phyloP scores from a whole-genome alignment of 2,113 vertebrate genomes.

The Pelvicachromis taeniatus region DNA sequence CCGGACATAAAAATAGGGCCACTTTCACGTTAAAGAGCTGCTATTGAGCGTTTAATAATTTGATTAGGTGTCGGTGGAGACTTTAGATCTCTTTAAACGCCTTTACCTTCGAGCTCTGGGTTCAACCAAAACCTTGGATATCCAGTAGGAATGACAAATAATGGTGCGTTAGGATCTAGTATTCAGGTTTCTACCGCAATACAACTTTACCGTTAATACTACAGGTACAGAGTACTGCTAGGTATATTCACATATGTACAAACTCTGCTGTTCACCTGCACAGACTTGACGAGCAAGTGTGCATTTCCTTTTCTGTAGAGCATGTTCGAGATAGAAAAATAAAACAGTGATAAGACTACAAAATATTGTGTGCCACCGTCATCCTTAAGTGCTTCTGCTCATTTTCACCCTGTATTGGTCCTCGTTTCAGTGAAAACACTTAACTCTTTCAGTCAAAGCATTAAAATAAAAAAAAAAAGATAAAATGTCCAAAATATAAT shows the following conservation, averaged over 20 bases:
- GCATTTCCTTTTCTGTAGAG: constrained; percentile 15
- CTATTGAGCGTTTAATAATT: not conserved
- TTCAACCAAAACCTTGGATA: constrained; percentile 24
- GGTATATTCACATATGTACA: constrained; percentile 70
- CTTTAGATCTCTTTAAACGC: not conserved
- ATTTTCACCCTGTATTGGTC: constrained; percentile 19
- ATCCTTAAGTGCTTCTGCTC: constrained; percentile 17
- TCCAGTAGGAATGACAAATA: constrained; percentile 35
- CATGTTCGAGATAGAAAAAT: constrained; percentile 57
- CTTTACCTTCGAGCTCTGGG: not conserved
- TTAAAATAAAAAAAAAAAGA: constrained; percentile 16
- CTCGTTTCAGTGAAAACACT: constrained; percentile 14
- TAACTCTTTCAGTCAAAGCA: constrained; percentile 39
- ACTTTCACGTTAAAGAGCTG: constrained; percentile 28
- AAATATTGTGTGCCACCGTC: constrained; percentile 29
- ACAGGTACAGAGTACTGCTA: constrained; percentile 46
- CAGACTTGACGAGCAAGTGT: constrained; percentile 20
- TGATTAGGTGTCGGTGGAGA: not conserved
- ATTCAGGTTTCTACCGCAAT: constrained; percentile 54
- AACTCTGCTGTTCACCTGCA: constrained; percentile 1
- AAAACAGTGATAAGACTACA: constrained; percentile 57
- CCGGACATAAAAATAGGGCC: not conserved
- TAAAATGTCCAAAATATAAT: constrained; percentile 54
- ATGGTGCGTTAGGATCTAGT: constrained; percentile 41
- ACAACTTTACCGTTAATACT: constrained; percentile 57